phyloP scores from a whole-genome alignment of 2,888 invertebrate species.

The Calliopum simillimum region DNA sequence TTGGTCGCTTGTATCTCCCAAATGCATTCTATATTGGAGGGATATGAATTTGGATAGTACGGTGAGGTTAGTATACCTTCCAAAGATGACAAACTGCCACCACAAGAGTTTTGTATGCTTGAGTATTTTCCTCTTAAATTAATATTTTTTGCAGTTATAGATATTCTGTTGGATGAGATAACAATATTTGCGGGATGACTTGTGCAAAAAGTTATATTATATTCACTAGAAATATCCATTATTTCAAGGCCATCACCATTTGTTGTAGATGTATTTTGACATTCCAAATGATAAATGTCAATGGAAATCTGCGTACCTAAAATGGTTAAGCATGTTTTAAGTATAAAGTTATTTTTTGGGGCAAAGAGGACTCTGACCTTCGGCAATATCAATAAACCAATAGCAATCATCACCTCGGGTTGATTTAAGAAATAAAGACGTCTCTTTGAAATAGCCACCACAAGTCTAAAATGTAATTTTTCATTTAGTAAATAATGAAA shows the following conservation, averaged over 20 bases:
- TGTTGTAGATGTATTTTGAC: slow-evolving; percentile 38
- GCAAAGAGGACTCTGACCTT: slow-evolving; percentile 44
- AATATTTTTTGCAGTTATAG: slow-evolving; percentile 47
- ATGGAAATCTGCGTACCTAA: slow-evolving; percentile 51
- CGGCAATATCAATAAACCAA: slow-evolving; percentile 48
- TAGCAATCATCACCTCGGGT: slow-evolving; percentile 50
- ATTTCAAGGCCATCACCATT: background rate
- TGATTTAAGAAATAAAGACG: slow-evolving; percentile 53
- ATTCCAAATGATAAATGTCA: slow-evolving; percentile 56
- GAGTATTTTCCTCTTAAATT: slow-evolving; percentile 67
- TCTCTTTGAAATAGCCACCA: slow-evolving; percentile 46
- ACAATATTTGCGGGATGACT: slow-evolving; percentile 49
- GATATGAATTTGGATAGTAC: slow-evolving; percentile 77
- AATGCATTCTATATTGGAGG: slow-evolving; percentile 77
- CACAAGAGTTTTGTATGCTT: slow-evolving; percentile 73
- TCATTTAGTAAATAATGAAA: background rate
- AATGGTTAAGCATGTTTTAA: background rate
- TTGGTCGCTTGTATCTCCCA: slow-evolving; percentile 77
- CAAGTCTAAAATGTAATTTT: slow-evolving; percentile 42
- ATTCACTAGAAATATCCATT: background rate
- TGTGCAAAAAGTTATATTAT: slow-evolving; percentile 40
- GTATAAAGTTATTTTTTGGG: slow-evolving; percentile 4
- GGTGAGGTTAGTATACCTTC: slow-evolving; percentile 78
- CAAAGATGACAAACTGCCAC: slow-evolving; percentile 74
- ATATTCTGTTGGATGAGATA: slow-evolving; percentile 46